Base-by-base conservation (phyloP, 37 sponge, comb jelly and placozoan genomes). In the Mnemiopsis leidyi region DNA sequence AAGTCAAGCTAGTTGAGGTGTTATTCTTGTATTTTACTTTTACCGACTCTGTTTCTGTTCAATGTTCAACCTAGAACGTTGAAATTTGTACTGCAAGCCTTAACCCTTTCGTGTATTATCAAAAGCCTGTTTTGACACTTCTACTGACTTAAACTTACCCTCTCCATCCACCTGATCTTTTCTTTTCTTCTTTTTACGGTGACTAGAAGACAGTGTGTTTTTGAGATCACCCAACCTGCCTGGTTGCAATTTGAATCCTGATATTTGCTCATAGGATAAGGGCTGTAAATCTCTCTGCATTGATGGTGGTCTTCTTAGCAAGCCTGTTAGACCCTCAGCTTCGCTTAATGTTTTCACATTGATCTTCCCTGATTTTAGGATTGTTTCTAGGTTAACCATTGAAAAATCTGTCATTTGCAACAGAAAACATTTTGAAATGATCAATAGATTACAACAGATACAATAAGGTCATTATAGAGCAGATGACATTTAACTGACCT, bases 101-200 rank as follows among this genome's bases (percentile, higher is more conserved):
- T n/a, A n/a, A n/a, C n/a, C n/a, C n/a, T n/a, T n/a, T n/a, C n/a
- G n/a, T n/a, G n/a, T n/a, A n/a, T n/a, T n/a, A n/a, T n/a, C n/a
- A n/a, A n/a, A n/a, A n/a, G n/a, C n/a, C n/a, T n/a, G n/a, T n/a
- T n/a, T n/a, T n/a, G n/a, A n/a, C n/a, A n/a, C n/a, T n/a, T n/a
- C n/a, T n/a, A n/a, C n/a, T n/a, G n/a, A 48, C 9, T 48, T 48
- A 13, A 39, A 85, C 90, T 9, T 39, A 85, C 90, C 90, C 23
- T 85, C 90, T 0, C 90, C 61, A 25, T 85, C 90, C 21, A 25
- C 90, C 1, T 77, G 79, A 26, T 85, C 90, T 39, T 25, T 38
- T 39, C 61, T 85, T 23, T 85, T 85, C 90, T 85, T 85, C 61
- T 85, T 85, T 25, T 85, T 85, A 3, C 61, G 40, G 35, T 85